A percentile compares a stretch with the other conserved stretches of the same genome.
Evolutionary conservation across 2,113 vertebrate genomes (phyloP).

Genomic region (Vireo altiloquus): DNA sequence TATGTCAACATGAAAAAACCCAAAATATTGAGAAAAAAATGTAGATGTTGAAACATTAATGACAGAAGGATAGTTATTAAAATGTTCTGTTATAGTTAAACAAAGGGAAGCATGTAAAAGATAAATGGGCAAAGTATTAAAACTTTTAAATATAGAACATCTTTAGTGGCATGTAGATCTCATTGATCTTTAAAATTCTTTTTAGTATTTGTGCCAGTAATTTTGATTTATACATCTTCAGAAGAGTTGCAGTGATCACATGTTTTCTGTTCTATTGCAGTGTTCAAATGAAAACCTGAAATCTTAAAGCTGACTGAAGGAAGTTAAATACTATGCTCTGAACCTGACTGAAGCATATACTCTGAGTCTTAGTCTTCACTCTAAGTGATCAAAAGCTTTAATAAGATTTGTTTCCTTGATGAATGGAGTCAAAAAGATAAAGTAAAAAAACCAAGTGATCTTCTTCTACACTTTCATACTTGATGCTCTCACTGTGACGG

Average conservation of each 20-base stretch:
- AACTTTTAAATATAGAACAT: not conserved
- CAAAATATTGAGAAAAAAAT: not conserved
- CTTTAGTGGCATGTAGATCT: not conserved
- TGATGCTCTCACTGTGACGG: not conserved
- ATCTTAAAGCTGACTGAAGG: not conserved
- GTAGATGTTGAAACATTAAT: not conserved
- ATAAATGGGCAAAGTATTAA: not conserved
- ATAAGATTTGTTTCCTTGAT: not conserved
- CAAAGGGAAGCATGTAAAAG: no score
- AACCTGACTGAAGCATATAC: not conserved
- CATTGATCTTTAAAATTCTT: not conserved
- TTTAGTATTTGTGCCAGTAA: not conserved
- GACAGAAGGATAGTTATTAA: not conserved
- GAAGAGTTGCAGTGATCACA: not conserved
- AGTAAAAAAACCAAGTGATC: fast-evolving
- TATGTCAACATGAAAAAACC: not conserved
- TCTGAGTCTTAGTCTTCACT: not conserved
- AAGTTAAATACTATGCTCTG: not conserved
- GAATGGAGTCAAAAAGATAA: not conserved
- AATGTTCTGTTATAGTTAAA: not conserved
- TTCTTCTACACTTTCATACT: not conserved
- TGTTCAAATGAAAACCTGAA: not conserved
- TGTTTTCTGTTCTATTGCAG: not conserved
- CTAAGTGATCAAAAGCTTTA: not conserved
- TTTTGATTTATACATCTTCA: not conserved